phyloP scores from a whole-genome alignment of 2,113 vertebrate species.

The Paraplagusia blochii region DNA sequence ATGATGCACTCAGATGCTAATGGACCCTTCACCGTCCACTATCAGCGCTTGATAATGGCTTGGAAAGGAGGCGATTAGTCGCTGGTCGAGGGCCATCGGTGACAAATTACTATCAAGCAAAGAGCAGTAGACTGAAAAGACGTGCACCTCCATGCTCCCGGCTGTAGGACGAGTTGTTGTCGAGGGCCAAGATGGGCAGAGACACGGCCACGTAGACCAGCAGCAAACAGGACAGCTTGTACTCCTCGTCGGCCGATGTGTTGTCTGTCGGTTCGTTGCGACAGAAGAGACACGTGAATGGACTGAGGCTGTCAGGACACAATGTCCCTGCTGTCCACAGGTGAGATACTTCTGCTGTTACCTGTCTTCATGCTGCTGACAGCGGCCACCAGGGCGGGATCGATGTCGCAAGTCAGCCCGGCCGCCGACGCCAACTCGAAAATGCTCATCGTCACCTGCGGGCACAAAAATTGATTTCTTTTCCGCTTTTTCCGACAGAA shows the following conservation, averaged over 20 bases:
- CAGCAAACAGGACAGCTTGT: conserved; percentile 85
- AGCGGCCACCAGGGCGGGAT: conserved; percentile 82
- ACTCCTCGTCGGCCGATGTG: conserved; percentile 84
- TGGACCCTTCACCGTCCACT: conserved; percentile 17
- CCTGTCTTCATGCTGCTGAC: conserved; percentile 81
- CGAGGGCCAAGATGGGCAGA: conserved; percentile 81
- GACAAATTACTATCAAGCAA: conserved; percentile 35
- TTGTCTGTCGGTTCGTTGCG: conserved; percentile 71
- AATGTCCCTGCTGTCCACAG: not conserved
- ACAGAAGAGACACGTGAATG: not conserved
- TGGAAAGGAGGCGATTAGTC: conserved; percentile 27
- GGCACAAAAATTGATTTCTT: too few species aligned
- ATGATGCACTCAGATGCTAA: conserved; percentile 49
- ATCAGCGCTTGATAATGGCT: conserved; percentile 41
- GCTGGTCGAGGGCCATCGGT: conserved; percentile 15
- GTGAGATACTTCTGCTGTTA: conserved; percentile 39
- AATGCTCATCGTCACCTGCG: conserved; percentile 83
- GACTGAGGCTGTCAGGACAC: not conserved
- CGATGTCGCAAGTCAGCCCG: conserved; percentile 84
- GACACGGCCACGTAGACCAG: conserved; percentile 87
- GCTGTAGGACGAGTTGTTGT: conserved; percentile 81
- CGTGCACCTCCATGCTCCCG: conserved; percentile 83
- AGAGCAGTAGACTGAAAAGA: conserved; percentile 24
- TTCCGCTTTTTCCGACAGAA: too few species aligned
- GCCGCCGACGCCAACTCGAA: conserved; percentile 87